Conservation (phyloP, 2,113 vertebrate genomes). For the Hymenochirus boettgeri region DNA sequence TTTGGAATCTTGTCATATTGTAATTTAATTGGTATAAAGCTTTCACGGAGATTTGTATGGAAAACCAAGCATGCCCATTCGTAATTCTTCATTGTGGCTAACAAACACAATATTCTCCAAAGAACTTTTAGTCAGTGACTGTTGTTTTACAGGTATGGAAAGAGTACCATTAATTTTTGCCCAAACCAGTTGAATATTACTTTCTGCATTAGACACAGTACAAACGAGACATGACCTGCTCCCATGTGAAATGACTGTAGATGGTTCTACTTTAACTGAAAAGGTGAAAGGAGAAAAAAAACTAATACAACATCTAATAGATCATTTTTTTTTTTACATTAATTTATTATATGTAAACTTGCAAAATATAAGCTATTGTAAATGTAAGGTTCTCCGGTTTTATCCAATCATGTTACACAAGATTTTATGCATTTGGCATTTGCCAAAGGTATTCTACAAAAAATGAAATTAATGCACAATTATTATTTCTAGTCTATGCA, state of each 20-base stretch:
- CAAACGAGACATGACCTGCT: neutral
- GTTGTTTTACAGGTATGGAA: neutral
- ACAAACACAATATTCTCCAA: neutral
- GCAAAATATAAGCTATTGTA: too few species aligned
- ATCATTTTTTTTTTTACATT: too few species aligned
- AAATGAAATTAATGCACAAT: too few species aligned
- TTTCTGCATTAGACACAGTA: neutral
- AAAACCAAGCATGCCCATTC: slow-evolving; percentile 15
- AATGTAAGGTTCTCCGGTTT: too few species aligned
- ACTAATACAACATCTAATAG: too few species aligned
- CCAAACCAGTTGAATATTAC: neutral
- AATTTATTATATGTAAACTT: too few species aligned
- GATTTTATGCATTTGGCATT: too few species aligned
- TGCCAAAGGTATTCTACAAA: too few species aligned
- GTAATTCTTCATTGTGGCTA: neutral
- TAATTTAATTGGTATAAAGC: neutral
- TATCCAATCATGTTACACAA: too few species aligned
- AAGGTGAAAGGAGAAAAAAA: neutral
- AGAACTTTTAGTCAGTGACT: neutral
- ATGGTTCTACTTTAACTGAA: slow-evolving; percentile 20
- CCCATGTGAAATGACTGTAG: neutral
- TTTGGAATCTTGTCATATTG: neutral
- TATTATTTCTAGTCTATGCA: too few species aligned
- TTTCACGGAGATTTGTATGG: neutral
- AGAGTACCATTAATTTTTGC: neutral